Evolutionary conservation across 2,797 vertebrate species (phyloP).

Genomic region (Pteropus rufus): DNA sequence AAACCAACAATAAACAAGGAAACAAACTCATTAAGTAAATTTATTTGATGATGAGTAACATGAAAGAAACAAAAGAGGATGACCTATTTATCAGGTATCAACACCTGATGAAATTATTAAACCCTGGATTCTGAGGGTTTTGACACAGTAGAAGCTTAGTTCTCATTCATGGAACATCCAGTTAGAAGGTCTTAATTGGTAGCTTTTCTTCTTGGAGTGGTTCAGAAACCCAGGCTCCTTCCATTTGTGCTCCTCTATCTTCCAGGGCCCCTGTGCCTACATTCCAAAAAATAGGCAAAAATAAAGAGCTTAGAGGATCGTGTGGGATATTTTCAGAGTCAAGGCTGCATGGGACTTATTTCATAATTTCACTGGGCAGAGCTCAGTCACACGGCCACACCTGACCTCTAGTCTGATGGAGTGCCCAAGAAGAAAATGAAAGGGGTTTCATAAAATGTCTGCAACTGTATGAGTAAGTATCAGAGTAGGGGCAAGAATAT

Average conservation of each 20-base stretch:
- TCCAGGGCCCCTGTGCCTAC: background rate
- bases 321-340: background rate
- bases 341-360: background rate
- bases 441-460: background rate
- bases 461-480: background rate
- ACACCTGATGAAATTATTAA: background rate
- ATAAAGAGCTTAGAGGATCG: background rate
- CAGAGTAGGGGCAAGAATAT: background rate
- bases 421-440: background rate
- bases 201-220: background rate
- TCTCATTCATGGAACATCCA: background rate
- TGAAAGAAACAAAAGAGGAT: background rate
- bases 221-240: background rate
- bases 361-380: background rate
- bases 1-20: background rate
- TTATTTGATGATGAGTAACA: background rate
- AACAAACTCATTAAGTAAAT: background rate
- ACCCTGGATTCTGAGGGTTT: background rate
- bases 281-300: background rate
- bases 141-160: background rate
- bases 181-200: background rate
- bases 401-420: background rate
- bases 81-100: background rate
- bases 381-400: background rate
- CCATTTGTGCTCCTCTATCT: background rate